Base-by-base conservation (phyloP, 1,140 invertebrate species). In the Conus ventricosus region DNA sequence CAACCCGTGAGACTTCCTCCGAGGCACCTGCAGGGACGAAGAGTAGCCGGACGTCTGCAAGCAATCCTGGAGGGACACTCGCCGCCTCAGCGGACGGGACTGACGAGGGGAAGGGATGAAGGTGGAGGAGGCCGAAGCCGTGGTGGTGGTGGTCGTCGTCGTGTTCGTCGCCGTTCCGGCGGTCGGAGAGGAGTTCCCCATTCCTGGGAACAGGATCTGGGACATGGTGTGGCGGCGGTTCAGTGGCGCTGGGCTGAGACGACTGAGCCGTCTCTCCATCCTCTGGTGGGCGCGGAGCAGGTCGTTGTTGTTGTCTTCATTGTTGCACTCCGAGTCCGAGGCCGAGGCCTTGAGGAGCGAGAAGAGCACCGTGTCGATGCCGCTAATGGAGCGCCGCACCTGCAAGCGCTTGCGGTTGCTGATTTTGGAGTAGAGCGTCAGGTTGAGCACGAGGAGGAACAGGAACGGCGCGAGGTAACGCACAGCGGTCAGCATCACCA, bases 361-460 rank as follows among this genome's bases (percentile, higher is more conserved):
- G 27, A 93, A 90, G 11, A 90, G 88, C 20, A 90, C 90, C 4
- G 91, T 91, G 85, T 94, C 93, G 7, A 92, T 91, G 51, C 86
- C 86, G 82, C 93, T 93, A 75, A 94, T 81, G 53, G 93, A 92
- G 89, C 54, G 92, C 81, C 20, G 93, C 90, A 60, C 93, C 91
- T 10, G 55, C 76, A 57, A 91, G 91, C n/a, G 83, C 91, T 84
- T 94, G 93, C 23, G 92, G 76, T 54, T 84, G 60, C 87, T 90
- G 71, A 94, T 92, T 87, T 92, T 92, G 20, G 91, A 88, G 85
- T 93, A 94, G 53, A 94, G 91, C 23, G 92, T 92, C 82, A 90
- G 84, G 51, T 94, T 94, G 4, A 94, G 87, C 3, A 91, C 88
- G 25, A 92, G 86, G 60, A 94, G 83, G 17, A 89, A 88, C 20